phyloP scores from a whole-genome alignment of 2,888 invertebrate genomes.

The Leistus spinibarbis region DNA sequence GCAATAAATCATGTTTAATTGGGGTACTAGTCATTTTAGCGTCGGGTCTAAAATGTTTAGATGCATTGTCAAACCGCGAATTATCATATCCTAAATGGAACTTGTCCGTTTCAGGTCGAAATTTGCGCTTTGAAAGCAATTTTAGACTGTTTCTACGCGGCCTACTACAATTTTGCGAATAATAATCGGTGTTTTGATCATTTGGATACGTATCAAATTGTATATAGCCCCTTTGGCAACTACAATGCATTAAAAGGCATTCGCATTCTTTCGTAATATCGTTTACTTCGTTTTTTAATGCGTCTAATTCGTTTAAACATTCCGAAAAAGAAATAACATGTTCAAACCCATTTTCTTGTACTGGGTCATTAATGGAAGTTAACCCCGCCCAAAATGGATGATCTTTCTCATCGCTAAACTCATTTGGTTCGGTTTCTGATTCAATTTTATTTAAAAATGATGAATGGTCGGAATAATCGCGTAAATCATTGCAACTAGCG shows the following conservation, averaged over 20 bases:
- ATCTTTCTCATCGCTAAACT: not conserved
- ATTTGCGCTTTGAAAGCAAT: conserved; percentile 13
- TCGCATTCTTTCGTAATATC: conserved; percentile 34
- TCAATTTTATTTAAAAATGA: not conserved
- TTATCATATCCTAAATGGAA: not conserved
- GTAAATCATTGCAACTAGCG: not conserved
- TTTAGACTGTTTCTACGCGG: conserved; percentile 4
- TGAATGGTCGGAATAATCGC: not conserved
- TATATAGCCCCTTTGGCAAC: conserved; percentile 11
- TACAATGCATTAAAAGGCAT: conserved; percentile 25
- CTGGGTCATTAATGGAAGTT: not conserved
- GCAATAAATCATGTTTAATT: not conserved
- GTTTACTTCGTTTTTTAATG: conserved; percentile 28
- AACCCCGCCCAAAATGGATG: conserved; percentile 3
- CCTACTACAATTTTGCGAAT: not conserved
- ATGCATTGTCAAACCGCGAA: not conserved
- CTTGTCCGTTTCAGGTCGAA: conserved; percentile 6
- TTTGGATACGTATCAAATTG: not conserved
- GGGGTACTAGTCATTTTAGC: conserved; percentile 6
- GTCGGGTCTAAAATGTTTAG: not conserved
- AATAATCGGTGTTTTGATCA: not conserved
- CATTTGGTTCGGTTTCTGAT: not conserved
- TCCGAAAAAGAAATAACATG: conserved; percentile 20
- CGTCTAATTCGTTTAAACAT: conserved; percentile 28
- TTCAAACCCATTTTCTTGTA: not conserved